phyloP scores from a whole-genome alignment of 2,113 vertebrate genomes.

The Collichthys lucidus region DNA sequence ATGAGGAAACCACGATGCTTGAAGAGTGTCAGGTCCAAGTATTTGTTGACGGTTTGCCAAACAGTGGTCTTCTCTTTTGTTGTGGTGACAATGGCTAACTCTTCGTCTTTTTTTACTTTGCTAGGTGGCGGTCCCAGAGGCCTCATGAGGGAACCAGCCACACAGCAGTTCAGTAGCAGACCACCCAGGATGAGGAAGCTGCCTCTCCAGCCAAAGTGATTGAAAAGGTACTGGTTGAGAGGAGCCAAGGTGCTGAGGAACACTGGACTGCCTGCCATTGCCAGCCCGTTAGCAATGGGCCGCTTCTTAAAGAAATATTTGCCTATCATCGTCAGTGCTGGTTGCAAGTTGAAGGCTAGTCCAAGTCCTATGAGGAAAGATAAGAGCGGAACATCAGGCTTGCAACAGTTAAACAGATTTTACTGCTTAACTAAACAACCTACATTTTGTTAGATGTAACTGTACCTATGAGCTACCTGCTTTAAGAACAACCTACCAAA shows the following conservation, averaged over 20 bases:
- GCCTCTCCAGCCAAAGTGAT: slow-evolving; percentile 94
- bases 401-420: neutral
- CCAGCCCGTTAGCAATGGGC: slow-evolving; percentile 94
- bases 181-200: slow-evolving; percentile 96
- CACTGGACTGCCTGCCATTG: slow-evolving; percentile 98
- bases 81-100: slow-evolving; percentile 57
- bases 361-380: slow-evolving; percentile 88
- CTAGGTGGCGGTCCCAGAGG: slow-evolving; percentile 81
- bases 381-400: slow-evolving; percentile 15
- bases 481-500: neutral
- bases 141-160: slow-evolving; percentile 95
- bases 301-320: slow-evolving; percentile 96
- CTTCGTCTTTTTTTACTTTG: slow-evolving; percentile 82
- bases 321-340: slow-evolving; percentile 96
- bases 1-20: slow-evolving; percentile 97
- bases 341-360: slow-evolving; percentile 97
- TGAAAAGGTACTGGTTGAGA: slow-evolving; percentile 96
- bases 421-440: neutral
- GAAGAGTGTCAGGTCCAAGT: slow-evolving; percentile 94
- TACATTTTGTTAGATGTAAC: neutral
- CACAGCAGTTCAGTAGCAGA: slow-evolving; percentile 93
- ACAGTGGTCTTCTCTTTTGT: slow-evolving; percentile 77
- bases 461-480: neutral
- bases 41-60: slow-evolving; percentile 88
- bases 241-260: slow-evolving; percentile 96